phyloP scores from a whole-genome alignment of 2,797 vertebrate species.

The Masticophis lateralis region DNA sequence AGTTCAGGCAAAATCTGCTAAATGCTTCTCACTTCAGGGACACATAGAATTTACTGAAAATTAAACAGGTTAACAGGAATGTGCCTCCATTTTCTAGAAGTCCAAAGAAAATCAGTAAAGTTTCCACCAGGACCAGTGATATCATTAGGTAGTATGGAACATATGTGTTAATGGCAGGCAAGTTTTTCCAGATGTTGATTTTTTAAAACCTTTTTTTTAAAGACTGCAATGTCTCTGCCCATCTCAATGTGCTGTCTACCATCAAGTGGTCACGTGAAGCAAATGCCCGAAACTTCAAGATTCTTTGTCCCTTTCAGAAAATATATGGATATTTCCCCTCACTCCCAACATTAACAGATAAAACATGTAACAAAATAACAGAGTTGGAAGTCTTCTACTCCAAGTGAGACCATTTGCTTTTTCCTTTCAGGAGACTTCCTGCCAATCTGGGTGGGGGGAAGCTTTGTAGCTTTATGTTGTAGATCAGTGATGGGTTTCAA shows the following conservation, averaged over 20 bases:
- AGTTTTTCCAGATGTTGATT: not conserved
- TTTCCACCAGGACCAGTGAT: not conserved
- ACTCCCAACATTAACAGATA: not conserved
- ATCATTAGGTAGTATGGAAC: conserved; percentile 22
- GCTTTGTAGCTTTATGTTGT: not conserved
- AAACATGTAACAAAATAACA: not conserved
- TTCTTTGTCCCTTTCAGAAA: not conserved
- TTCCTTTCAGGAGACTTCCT: not conserved
- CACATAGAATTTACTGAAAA: conserved; percentile 39
- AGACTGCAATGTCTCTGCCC: not conserved
- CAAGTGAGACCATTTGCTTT: not conserved
- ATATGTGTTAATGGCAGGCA: conserved; percentile 35
- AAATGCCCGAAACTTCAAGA: not conserved
- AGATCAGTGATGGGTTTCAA: not conserved
- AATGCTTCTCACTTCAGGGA: not conserved
- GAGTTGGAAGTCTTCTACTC: not conserved
- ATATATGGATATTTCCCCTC: not conserved
- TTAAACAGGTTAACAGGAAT: conserved; percentile 48
- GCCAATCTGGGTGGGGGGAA: not conserved
- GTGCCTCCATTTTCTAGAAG: conserved; percentile 42
- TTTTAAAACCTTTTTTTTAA: not conserved
- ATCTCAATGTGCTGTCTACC: not conserved
- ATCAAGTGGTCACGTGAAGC: not conserved
- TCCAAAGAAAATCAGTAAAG: conserved; percentile 41
- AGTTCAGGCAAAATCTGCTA: not conserved